These are phyloP conservation scores for Myiothlypis coronata DNA, from an alignment of 2,797 vertebrate genomes.

Conservation along the genomic window DNA sequence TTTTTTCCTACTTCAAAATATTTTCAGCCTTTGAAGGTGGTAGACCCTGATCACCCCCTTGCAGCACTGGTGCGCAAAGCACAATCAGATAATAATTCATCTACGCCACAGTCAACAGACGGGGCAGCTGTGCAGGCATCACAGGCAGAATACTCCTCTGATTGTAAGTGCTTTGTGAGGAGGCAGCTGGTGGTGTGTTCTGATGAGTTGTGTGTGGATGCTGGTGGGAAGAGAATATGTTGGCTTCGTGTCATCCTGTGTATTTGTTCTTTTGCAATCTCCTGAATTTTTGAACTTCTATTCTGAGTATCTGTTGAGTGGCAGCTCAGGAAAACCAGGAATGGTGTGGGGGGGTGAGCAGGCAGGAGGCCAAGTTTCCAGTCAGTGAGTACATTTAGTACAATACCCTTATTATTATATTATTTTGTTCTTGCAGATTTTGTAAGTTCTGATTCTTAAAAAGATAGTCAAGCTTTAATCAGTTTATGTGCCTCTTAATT, in stretches of 20 bases:
- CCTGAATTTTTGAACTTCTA: not conserved
- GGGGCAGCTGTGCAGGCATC: slow-evolving; percentile 60
- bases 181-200: not conserved
- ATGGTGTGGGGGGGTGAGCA: not conserved
- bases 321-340: not conserved
- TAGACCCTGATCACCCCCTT: slow-evolving; percentile 95
- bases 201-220: not conserved
- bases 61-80: slow-evolving; percentile 90
- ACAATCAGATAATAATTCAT: slow-evolving; percentile 82
- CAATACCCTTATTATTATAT: not conserved
- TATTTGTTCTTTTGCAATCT: not conserved
- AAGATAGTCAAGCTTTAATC: not conserved
- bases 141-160: slow-evolving; percentile 83
- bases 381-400: not conserved
- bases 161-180: slow-evolving; percentile 83
- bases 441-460: not conserved
- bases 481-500: not conserved
- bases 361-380: not conserved
- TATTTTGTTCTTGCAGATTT: not conserved
- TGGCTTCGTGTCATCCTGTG: not conserved
- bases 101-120: slow-evolving; percentile 69
- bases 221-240: not conserved
- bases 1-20: not conserved
- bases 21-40: slow-evolving; percentile 89
- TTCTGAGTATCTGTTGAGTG: not conserved